These are phyloP conservation scores for Phoebastria nigripes DNA, from an alignment of 2,797 vertebrate genomes.

Conservation along the genomic window DNA sequence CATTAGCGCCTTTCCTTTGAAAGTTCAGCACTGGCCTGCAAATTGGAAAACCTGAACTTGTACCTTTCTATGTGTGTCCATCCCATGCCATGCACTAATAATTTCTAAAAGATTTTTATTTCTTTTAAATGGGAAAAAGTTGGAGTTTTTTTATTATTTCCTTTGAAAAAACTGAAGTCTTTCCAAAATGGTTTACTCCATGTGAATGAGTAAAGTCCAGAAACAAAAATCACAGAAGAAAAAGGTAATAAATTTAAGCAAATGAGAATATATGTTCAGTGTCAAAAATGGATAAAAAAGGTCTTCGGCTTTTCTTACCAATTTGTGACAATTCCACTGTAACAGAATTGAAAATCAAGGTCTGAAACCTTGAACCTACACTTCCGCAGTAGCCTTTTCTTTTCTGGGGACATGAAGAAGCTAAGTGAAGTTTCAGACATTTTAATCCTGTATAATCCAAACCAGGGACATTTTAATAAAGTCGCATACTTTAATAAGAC, in stretches of 20 bases:
- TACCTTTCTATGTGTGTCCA: not conserved
- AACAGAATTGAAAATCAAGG: not conserved
- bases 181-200: not conserved
- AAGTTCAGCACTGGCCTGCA: not conserved
- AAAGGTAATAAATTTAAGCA: not conserved
- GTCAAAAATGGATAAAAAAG: not conserved
- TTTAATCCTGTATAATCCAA: constrained; percentile 29
- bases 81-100: not conserved
- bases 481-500: constrained; percentile 32
- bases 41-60: not conserved
- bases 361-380: not conserved
- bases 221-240: not conserved
- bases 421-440: not conserved
- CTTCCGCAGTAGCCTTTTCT: not conserved
- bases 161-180: not conserved
- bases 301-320: not conserved
- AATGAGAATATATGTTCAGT: not conserved
- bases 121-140: not conserved
- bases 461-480: constrained; percentile 7
- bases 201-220: not conserved
- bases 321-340: not conserved
- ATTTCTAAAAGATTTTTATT: not conserved
- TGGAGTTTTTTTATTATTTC: not conserved
- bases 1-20: not conserved
- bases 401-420: not conserved